These are phyloP conservation scores for Platygyra sinensis DNA, from an alignment of 64 coral and sea anemone species.

Conservation along the genomic window DNA sequence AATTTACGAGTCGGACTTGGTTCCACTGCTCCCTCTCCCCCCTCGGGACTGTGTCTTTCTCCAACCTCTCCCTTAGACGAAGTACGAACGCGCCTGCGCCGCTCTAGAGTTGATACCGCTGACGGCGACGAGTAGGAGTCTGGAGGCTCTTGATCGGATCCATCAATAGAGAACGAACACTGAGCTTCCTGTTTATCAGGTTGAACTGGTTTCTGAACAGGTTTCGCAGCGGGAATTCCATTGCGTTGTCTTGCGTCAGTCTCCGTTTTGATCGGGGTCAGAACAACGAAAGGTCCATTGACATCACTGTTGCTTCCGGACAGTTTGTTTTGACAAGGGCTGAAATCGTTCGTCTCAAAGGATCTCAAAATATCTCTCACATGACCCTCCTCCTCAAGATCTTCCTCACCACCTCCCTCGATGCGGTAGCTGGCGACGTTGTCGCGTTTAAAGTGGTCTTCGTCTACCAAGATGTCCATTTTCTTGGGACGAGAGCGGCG, in stretches of 20 bases:
- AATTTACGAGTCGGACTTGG: constrained; percentile 38
- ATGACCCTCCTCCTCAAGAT: constrained; percentile 42
- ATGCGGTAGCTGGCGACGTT: constrained; percentile 83
- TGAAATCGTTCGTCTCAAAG: constrained; percentile 36
- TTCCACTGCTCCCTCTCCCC: not conserved
- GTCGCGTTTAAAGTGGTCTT: constrained; percentile 77
- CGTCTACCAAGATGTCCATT: constrained; percentile 22
- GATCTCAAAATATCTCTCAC: constrained; percentile 51
- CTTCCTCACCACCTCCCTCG: constrained; percentile 84
- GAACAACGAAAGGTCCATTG: constrained; percentile 5
- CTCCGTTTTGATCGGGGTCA: constrained; percentile 26
- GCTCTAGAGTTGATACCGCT: constrained; percentile 32
- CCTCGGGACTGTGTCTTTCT: constrained; percentile 27
- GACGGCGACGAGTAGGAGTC: constrained; percentile 21
- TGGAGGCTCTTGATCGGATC: constrained; percentile 20
- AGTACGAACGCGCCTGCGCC: constrained; percentile 26
- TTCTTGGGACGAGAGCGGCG: constrained; percentile 45
- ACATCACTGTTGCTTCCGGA: constrained; percentile 32
- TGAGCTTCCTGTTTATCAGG: not conserved
- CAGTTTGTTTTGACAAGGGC: constrained; percentile 7
- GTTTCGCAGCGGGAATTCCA: constrained; percentile 2
- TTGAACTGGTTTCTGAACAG: not conserved
- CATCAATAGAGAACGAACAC: not conserved
- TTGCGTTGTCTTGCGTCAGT: not conserved
- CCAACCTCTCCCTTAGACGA: constrained; percentile 21